Evolutionary conservation across 2,888 invertebrate genomes (phyloP), one percentile per base, ranked within the genome.

Genomic region (Macroteleia sp.): DNA sequence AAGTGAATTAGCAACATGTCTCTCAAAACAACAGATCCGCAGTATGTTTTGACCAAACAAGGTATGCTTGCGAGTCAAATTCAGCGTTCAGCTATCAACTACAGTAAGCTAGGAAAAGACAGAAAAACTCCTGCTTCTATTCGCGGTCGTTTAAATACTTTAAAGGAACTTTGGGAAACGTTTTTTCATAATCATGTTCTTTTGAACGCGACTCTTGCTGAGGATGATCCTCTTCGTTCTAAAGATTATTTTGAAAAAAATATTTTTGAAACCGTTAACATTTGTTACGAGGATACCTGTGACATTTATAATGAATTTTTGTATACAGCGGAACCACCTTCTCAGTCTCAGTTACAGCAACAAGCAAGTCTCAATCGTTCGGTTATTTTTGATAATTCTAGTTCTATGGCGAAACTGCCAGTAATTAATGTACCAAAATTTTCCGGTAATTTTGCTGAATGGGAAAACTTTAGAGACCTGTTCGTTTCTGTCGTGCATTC

Each of bases 401-500:
- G 8, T 20, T 25, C 25, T 25, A 25, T 25, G 25, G 19, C 5
- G 0, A 41, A 41, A 41, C 14, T 41, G 19, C 39, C 50, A 2
- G 28, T 12, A 12, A 50, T 50, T 8, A 50, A 50, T 34, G 8
- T 50, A 4, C 50, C 50, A 6, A 10, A 8, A 36, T 34, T 52
- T 34, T 52, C 52, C 10, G 52, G 52, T 22, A 34, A 52, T 14
- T 50, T 50, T 3, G 8, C 32, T 8, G 50, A 50, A n/a, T 50
- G 50, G 50, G 50, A 50, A 28, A 17, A 50, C n/a, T 52, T 34
- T 22, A n/a, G 52, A n/a, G 52, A 52, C 8, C 10, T 52, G n/a
- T 52, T 52, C 36, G 12, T 34, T n/a, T 6, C 52, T 34, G 6
- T 52, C 1, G 8, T 52, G 0, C 10, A 52, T 9, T 16, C 34